phyloP scores from a whole-genome alignment of 2,888 invertebrate species.

The Cataglyphis livida region DNA sequence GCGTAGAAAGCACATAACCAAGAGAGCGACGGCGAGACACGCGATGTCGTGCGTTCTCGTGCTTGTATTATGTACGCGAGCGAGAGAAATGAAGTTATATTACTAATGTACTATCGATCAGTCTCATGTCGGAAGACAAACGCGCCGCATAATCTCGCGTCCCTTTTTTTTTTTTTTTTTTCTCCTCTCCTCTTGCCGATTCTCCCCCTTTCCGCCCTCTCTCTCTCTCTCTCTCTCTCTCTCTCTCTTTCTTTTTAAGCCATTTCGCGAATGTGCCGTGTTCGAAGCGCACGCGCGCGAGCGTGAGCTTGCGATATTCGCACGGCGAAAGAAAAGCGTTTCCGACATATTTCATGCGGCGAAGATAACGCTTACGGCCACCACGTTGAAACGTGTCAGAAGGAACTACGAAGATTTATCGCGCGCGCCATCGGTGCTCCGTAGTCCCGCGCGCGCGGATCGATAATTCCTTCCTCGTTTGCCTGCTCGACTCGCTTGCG shows the following conservation, averaged over 20 bases:
- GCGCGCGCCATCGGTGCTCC: conserved; percentile 70
- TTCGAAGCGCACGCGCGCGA: conserved; percentile 47
- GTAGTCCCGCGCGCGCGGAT: conserved; percentile 60
- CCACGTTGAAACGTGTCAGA: conserved; percentile 74
- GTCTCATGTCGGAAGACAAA: conserved; percentile 44
- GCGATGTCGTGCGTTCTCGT: conserved; percentile 52
- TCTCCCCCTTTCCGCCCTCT: not conserved
- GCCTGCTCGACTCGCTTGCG: conserved; percentile 69
- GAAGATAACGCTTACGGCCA: conserved; percentile 74
- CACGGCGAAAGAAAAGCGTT: conserved; percentile 74
- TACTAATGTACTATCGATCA: conserved; percentile 64
- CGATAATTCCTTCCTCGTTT: conserved; percentile 77
- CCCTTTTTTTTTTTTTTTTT: conserved; percentile 16
- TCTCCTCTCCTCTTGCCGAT: conserved; percentile 2
- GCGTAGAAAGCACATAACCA: not conserved
- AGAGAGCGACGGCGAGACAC: conserved; percentile 25
- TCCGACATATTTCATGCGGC: conserved; percentile 73
- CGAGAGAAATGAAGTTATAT: conserved; percentile 61
- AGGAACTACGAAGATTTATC: conserved; percentile 76
- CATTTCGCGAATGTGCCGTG: conserved; percentile 51
- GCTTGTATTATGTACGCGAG: conserved; percentile 30
- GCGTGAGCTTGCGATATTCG: conserved; percentile 74
- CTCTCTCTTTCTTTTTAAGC: not conserved
- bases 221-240: not conserved
- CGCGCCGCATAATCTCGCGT: conserved; percentile 44